Conservation (phyloP, 2,797 vertebrate genomes). For the Synaphobranchus kaupii region DNA sequence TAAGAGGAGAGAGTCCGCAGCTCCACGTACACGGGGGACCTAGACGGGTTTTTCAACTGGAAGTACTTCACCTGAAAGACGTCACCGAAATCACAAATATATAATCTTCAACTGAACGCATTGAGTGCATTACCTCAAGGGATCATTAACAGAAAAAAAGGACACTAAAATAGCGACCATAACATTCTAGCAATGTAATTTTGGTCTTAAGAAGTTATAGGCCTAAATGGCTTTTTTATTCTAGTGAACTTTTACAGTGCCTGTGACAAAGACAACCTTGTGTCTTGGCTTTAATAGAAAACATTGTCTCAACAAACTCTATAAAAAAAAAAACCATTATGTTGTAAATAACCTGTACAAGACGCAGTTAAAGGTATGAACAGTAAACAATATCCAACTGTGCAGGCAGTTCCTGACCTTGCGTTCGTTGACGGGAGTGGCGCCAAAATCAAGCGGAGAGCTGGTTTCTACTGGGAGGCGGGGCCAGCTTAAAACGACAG, state of each 20-base stretch:
- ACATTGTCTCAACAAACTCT: not conserved
- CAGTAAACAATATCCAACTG: not conserved
- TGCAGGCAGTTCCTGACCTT: constrained; percentile 70
- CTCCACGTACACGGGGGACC: constrained; percentile 86
- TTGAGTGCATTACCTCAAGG: not conserved
- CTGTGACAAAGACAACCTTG: not conserved
- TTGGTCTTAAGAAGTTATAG: not conserved
- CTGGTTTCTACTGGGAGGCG: constrained; percentile 78
- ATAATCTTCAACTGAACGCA: not conserved
- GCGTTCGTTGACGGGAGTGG: constrained; percentile 88
- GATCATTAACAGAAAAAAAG: not conserved
- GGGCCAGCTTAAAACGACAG: constrained; percentile 72
- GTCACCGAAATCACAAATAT: not conserved
- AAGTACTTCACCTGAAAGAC: constrained; percentile 83
- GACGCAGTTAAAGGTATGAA: not conserved
- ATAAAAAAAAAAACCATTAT: not conserved
- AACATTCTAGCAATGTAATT: not conserved
- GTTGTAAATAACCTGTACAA: not conserved
- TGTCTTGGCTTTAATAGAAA: not conserved
- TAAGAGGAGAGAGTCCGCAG: constrained; percentile 86
- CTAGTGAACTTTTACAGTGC: no score
- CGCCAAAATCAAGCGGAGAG: constrained; percentile 82
- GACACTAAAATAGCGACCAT: not conserved
- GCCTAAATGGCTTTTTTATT: no score
- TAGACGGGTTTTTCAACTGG: constrained; percentile 87